These are phyloP conservation scores for Drosophila takahashii DNA, from an alignment of 1,140 invertebrate genomes.

Conservation along the genomic window DNA sequence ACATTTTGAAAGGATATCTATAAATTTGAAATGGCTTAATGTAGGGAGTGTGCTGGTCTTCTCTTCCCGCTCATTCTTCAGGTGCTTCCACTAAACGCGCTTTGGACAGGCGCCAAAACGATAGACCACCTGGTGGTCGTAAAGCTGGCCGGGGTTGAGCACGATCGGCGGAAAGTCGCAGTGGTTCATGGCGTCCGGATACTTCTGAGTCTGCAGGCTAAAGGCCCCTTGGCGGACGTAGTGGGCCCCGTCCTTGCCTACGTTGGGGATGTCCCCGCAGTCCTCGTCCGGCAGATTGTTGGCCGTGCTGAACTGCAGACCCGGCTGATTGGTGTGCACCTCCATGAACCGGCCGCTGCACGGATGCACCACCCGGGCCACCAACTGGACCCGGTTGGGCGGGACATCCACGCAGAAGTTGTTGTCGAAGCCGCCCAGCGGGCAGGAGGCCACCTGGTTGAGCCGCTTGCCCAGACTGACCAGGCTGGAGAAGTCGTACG, in stretches of 20 bases:
- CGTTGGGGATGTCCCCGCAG: slow-evolving; percentile 74
- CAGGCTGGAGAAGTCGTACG: slow-evolving; percentile 89
- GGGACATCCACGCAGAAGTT: slow-evolving; percentile 88
- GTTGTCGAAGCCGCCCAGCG: slow-evolving; percentile 89
- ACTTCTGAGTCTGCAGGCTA: slow-evolving; percentile 96
- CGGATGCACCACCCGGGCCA: slow-evolving; percentile 88
- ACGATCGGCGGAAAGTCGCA: slow-evolving; percentile 91
- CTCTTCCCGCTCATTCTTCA: too few species aligned
- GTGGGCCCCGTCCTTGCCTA: slow-evolving; percentile 89
- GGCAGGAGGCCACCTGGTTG: slow-evolving; percentile 72
- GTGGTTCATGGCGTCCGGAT: slow-evolving; percentile 95
- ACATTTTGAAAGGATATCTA: too few species aligned
- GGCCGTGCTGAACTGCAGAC: slow-evolving; percentile 95
- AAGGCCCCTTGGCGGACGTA: slow-evolving; percentile 93
- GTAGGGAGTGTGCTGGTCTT: background rate
- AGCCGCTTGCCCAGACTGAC: slow-evolving; percentile 85
- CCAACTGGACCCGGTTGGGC: slow-evolving; percentile 61
- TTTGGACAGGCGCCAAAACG: slow-evolving; percentile 86
- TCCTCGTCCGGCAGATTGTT: slow-evolving; percentile 89
- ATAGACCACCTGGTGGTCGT: slow-evolving; percentile 87
- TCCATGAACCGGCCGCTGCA: slow-evolving; percentile 90
- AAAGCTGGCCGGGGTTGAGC: slow-evolving; percentile 90
- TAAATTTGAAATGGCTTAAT: background rate
- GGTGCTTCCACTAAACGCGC: slow-evolving; percentile 20
- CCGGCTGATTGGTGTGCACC: slow-evolving; percentile 93